A percentile compares a stretch with the other conserved stretches of the same genome.
Evolutionary conservation across 2,888 invertebrate species (phyloP).

Genomic region (Cerastis rubricosa): DNA sequence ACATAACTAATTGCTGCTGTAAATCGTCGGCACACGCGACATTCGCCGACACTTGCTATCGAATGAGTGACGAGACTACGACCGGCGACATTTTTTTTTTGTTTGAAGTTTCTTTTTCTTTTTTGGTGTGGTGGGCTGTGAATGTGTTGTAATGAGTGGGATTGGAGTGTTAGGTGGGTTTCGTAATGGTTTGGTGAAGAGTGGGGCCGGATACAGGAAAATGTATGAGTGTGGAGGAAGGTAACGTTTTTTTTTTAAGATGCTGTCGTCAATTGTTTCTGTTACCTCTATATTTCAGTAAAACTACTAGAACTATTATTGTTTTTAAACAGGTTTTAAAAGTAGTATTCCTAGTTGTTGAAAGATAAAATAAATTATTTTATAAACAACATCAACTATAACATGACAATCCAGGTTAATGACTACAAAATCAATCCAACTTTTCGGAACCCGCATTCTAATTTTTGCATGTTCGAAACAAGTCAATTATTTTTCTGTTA

Average conservation of each 20-base stretch:
- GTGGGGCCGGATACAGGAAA: not conserved
- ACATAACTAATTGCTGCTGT: slow-evolving; percentile 75
- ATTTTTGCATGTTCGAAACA: slow-evolving; percentile 1
- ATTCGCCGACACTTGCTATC: slow-evolving; percentile 65
- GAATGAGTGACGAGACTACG: slow-evolving; percentile 64
- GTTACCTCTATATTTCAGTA: not conserved
- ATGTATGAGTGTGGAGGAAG: slow-evolving; percentile 17
- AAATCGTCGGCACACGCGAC: slow-evolving; percentile 70
- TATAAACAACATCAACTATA: not conserved
- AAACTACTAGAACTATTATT: not conserved
- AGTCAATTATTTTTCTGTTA: slow-evolving; percentile 59
- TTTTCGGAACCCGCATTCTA: slow-evolving; percentile 9
- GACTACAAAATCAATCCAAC: not conserved
- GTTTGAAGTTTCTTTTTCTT: slow-evolving; percentile 39
- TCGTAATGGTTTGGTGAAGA: slow-evolving; percentile 40
- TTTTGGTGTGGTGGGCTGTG: slow-evolving; percentile 34
- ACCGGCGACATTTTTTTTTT: slow-evolving; percentile 62
- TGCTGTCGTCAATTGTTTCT: slow-evolving; percentile 6
- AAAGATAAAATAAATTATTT: not conserved
- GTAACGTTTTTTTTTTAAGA: not conserved
- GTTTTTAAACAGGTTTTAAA: not conserved
- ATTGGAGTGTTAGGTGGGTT: slow-evolving; percentile 41
- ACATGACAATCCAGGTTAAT: not conserved
- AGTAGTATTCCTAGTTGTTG: not conserved
- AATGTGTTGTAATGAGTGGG: slow-evolving; percentile 62